phyloP scores from a whole-genome alignment of 2,797 vertebrate genomes.

The Ceyx erithaca region DNA sequence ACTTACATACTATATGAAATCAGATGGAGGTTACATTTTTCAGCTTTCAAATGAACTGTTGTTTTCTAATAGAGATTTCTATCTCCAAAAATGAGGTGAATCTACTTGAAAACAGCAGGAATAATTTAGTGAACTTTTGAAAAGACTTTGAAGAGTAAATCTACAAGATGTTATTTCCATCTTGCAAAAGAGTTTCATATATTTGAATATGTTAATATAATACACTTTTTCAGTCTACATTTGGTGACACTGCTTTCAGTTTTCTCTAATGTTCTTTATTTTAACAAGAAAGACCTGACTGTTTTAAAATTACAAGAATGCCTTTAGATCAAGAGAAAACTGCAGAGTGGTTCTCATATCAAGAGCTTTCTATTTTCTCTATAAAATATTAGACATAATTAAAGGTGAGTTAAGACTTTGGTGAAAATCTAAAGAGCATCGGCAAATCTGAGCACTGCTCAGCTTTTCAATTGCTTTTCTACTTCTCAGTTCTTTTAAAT shows the following conservation, averaged over 20 bases:
- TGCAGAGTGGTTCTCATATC: slow-evolving; percentile 41
- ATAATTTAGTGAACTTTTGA: neutral
- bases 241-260: slow-evolving; percentile 1
- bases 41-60: neutral
- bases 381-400: slow-evolving; percentile 71
- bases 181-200: neutral
- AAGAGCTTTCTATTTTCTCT: slow-evolving; percentile 26
- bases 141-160: neutral
- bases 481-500: slow-evolving; percentile 86
- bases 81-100: neutral
- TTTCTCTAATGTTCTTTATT: slow-evolving; percentile 13
- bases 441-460: slow-evolving; percentile 81
- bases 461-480: slow-evolving; percentile 85
- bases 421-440: slow-evolving; percentile 82
- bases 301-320: slow-evolving; percentile 36
- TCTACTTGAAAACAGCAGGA: neutral
- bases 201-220: neutral
- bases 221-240: neutral
- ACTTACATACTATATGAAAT: neutral
- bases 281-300: neutral
- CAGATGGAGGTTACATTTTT: neutral
- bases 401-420: slow-evolving; percentile 81
- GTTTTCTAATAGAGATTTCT: neutral
- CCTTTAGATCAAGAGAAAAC: slow-evolving; percentile 19
- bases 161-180: neutral